These are phyloP conservation scores for Drosophila tropicalis DNA, from an alignment of 1,140 invertebrate genomes.

Conservation along the genomic window DNA sequence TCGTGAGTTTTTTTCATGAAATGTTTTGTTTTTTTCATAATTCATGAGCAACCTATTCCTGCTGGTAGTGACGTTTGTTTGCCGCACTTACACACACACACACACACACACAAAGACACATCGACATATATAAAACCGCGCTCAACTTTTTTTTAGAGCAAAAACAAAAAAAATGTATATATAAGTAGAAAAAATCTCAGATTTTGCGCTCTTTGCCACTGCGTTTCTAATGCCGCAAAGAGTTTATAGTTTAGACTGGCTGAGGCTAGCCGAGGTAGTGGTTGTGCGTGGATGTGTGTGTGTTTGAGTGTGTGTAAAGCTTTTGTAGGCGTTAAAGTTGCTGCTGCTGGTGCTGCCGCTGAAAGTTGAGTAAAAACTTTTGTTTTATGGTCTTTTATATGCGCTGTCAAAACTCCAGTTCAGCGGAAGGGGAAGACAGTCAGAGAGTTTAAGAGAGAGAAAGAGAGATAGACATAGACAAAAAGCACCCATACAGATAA, in stretches of 20 bases:
- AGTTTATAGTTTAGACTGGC: slow-evolving; percentile 72
- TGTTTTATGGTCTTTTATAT: slow-evolving; percentile 81
- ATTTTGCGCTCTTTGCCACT: slow-evolving; percentile 37
- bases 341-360: slow-evolving; percentile 38
- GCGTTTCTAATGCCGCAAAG: slow-evolving; percentile 76
- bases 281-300: slow-evolving; percentile 17
- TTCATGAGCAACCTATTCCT: slow-evolving; percentile 59
- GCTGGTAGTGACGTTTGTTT: slow-evolving; percentile 70
- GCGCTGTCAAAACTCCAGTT: slow-evolving; percentile 74
- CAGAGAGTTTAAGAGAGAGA: not conserved
- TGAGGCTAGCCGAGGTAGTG: slow-evolving; percentile 27
- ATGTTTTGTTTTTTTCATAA: slow-evolving; percentile 56
- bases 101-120: slow-evolving; percentile 33
- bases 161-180: slow-evolving; percentile 29
- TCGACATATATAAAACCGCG: slow-evolving; percentile 27
- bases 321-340: slow-evolving; percentile 76
- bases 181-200: slow-evolving; percentile 47
- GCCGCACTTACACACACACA: slow-evolving; percentile 42
- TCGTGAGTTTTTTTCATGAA: not conserved
- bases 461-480: not conserved
- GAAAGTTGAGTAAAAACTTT: slow-evolving; percentile 78
- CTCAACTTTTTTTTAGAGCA: slow-evolving; percentile 17
- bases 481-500: slow-evolving; percentile 64
- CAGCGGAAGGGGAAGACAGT: slow-evolving; percentile 12
- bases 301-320: slow-evolving; percentile 18